Conservation (phyloP, 1,140 invertebrate genomes). For the Brachionus paranguensis region DNA sequence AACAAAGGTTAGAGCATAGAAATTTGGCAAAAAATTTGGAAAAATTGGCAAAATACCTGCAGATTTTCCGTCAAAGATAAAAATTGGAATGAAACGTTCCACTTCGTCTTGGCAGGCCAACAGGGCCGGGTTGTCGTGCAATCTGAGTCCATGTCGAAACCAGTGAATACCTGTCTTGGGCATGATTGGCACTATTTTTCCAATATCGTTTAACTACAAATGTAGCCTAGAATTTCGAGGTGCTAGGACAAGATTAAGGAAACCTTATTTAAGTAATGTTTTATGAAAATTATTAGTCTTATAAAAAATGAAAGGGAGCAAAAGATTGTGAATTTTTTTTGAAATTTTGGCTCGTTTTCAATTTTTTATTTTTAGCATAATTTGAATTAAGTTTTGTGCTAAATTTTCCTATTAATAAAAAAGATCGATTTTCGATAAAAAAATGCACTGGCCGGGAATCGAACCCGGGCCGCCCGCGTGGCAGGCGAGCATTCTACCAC, state of each 20-base stretch:
- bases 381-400: not conserved
- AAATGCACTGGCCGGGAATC: not conserved
- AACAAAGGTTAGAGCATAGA: not conserved
- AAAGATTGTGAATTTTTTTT: not conserved
- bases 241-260: not conserved
- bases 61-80: constrained; percentile 69
- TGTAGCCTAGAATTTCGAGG: not conserved
- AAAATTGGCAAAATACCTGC: constrained; percentile 54
- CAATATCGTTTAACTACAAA: not conserved
- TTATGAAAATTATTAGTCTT: not conserved
- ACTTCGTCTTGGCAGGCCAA: constrained; percentile 59
- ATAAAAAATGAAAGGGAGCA: not conserved
- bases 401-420: not conserved
- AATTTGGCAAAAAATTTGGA: not conserved
- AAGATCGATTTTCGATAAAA: not conserved
- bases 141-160: constrained; percentile 67
- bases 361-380: not conserved
- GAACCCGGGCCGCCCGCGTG: constrained; percentile 7
- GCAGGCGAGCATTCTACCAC: constrained; percentile 19
- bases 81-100: constrained; percentile 60
- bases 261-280: not conserved
- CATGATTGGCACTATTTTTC: not conserved
- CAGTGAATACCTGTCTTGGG: constrained; percentile 58
- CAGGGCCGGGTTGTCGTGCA: constrained; percentile 70
- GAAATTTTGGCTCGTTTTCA: not conserved